Evolutionary conservation across 2,797 vertebrate species (phyloP).

Genomic region (Pangasius macronema): DNA sequence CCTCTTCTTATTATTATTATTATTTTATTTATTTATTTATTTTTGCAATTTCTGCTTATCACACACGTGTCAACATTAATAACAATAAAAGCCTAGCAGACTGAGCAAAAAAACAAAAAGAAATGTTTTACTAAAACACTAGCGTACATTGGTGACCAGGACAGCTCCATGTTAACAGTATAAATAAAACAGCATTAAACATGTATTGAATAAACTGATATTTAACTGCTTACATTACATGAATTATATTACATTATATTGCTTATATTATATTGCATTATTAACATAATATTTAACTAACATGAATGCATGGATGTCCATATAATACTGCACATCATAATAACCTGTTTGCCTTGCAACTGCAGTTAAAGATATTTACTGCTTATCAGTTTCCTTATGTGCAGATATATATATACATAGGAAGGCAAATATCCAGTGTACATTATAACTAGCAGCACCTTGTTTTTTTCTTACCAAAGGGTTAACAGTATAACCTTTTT

Average conservation of each 20-base stretch:
- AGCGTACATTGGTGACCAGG: not conserved
- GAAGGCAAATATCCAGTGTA: not conserved
- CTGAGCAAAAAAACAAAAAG: not conserved
- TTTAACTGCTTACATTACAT: not conserved
- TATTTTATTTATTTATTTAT: too few species aligned
- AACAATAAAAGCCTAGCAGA: not conserved
- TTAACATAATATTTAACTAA: not conserved
- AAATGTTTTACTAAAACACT: not conserved
- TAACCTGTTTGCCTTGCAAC: not conserved
- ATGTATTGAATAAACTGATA: too few species aligned
- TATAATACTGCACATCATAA: not conserved
- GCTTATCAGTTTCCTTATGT: not conserved
- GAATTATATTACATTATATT: not conserved
- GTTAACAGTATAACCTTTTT: not conserved
- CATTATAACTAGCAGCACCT: not conserved
- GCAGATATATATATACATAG: not conserved
- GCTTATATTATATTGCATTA: too few species aligned
- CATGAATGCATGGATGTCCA: not conserved
- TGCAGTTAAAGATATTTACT: not conserved
- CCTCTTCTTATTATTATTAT: too few species aligned
- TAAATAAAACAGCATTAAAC: not conserved
- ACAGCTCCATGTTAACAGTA: not conserved
- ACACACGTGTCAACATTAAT: not conserved
- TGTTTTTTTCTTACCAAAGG: not conserved
- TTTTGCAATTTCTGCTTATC: not conserved